These are phyloP conservation scores for Petroica traversi DNA, from an alignment of 2,113 vertebrate genomes.

Conservation along the genomic window DNA sequence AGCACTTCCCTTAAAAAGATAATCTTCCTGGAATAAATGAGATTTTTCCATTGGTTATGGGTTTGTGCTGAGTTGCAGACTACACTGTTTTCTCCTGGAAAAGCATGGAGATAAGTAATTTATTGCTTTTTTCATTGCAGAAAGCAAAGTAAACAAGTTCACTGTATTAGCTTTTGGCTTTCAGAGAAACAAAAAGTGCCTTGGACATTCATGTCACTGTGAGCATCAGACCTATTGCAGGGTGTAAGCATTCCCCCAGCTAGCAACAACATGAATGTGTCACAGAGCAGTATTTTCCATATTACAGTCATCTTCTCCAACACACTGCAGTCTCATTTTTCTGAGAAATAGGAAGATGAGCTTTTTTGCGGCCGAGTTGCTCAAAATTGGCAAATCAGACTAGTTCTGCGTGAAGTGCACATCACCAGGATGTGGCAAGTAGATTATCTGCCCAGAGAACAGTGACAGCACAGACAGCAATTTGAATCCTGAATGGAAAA, in stretches of 20 bases:
- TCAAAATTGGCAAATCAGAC: neutral
- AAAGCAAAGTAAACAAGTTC: conserved; percentile 12
- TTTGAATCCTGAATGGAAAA: neutral
- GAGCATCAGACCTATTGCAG: neutral
- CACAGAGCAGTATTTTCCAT: neutral
- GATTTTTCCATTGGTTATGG: neutral
- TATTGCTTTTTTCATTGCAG: neutral
- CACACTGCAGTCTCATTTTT: neutral
- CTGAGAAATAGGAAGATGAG: neutral
- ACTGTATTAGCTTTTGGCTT: neutral
- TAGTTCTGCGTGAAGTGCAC: neutral
- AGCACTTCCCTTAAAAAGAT: neutral
- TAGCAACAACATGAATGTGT: accelerated
- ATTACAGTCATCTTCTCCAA: neutral
- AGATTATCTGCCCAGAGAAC: neutral
- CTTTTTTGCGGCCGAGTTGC: neutral
- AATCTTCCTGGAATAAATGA: neutral
- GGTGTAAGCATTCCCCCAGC: neutral
- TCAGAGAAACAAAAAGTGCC: neutral
- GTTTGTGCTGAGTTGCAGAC: conserved; percentile 18
- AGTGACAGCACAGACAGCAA: neutral
- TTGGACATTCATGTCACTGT: neutral
- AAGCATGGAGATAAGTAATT: neutral
- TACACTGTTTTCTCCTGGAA: neutral
- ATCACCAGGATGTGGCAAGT: neutral